Conservation (phyloP, 2,797 vertebrate species). For the Anguilla anguilla region DNA sequence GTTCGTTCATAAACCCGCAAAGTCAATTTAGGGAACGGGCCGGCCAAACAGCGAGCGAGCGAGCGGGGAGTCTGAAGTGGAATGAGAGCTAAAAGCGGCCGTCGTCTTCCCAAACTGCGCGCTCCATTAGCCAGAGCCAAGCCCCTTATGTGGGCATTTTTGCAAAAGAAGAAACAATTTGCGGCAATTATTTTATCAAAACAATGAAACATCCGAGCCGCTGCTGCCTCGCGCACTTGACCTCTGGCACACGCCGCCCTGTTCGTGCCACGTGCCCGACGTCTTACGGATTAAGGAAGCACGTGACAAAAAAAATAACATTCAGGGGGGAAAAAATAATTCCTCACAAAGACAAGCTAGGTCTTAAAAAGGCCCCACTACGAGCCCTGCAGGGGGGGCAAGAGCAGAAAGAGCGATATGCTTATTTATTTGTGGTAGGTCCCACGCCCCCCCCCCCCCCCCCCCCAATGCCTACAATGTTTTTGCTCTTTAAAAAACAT, state of each 20-base stretch:
- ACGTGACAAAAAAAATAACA: constrained; percentile 32
- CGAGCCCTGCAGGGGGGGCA: not conserved
- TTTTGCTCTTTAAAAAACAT: not conserved
- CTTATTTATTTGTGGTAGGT: not conserved
- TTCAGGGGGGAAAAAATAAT: constrained; percentile 38
- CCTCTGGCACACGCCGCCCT: not conserved
- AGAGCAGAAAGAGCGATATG: not conserved
- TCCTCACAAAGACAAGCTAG: constrained; percentile 24
- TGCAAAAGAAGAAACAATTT: constrained; percentile 37
- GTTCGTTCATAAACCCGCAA: not conserved
- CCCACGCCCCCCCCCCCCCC: no score
- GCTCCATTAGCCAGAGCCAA: not conserved
- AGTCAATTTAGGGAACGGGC: not conserved
- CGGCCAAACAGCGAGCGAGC: not conserved
- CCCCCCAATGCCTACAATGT: not conserved
- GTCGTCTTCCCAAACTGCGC: constrained; percentile 25
- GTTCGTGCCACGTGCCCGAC: constrained; percentile 24
- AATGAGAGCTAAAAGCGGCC: not conserved
- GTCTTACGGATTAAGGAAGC: constrained; percentile 33
- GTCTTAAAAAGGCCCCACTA: not conserved
- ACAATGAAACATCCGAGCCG: constrained; percentile 20
- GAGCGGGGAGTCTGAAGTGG: not conserved
- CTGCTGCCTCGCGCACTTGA: not conserved
- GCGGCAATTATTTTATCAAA: constrained; percentile 29
- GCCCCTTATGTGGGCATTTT: constrained; percentile 34